Evolutionary conservation across 2,888 invertebrate genomes (phyloP), one percentile per base, ranked within the genome.

Genomic region (Brachynemurus nebulosus): DNA sequence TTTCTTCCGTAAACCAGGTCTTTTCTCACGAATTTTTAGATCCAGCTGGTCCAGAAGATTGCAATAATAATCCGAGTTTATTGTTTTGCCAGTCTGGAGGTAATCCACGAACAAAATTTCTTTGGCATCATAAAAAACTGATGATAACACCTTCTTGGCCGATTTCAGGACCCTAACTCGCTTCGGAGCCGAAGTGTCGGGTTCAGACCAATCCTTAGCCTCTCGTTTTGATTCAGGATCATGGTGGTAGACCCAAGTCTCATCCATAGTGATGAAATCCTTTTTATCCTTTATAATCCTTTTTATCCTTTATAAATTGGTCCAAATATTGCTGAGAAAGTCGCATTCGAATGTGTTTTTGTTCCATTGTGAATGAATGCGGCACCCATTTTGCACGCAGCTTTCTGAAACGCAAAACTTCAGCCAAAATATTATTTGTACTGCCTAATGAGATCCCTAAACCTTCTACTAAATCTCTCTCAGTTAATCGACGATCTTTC

Each of bases 301-400:
- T n/a, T n/a, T n/a, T n/a, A n/a, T n/a, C n/a, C n/a, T n/a, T n/a
- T n/a, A n/a, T n/a, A 20, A 45, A 47, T 19, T 45, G 47, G 40
- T 45, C 21, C 40, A 45, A 47, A 45, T 37, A 41, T 47, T 47
- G 47, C 45, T 47, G 47, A 38, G 40, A 45, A 41, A 42, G 18
- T 45, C 45, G 45, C 23, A 41, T 44, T 14, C 38, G 38, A 27
- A 45, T 45, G 27, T 47, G 42, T 36, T 47, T 46, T 46, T 47
- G 35, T 37, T 42, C 42, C 17, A 45, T 38, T 40, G 20, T 36
- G 33, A 4, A 19, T 18, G 33, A 43, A 39, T 43, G 38, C 45
- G 40, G 43, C 27, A 43, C 45, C 33, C 16, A 17, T 18, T 36
- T 17, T 44, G n/a, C n/a, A n/a, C n/a, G n/a, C n/a, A 19, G 8